Conservation (phyloP, 2,113 vertebrate genomes). For the Tupaia tana region DNA sequence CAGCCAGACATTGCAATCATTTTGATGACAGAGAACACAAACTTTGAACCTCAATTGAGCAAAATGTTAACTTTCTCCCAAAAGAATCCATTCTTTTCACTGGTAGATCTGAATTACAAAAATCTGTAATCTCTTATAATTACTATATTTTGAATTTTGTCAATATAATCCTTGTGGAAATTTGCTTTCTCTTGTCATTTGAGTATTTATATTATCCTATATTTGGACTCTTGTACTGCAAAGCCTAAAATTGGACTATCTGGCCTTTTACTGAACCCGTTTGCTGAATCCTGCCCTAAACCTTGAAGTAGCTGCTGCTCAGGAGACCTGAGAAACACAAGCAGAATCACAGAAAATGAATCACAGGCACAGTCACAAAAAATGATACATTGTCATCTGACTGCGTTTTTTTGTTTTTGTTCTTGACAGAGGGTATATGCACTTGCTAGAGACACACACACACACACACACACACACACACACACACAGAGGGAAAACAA, state of each 20-base stretch:
- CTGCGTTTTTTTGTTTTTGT: too few species aligned
- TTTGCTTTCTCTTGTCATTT: background rate
- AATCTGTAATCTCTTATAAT: background rate
- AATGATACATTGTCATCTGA: too few species aligned
- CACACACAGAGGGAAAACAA: too few species aligned
- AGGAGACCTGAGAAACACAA: background rate
- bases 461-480: too few species aligned
- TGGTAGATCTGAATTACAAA: background rate
- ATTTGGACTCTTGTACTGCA: background rate
- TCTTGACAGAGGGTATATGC: too few species aligned
- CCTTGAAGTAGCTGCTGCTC: background rate
- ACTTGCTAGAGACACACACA: too few species aligned
- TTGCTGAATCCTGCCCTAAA: background rate
- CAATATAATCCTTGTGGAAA: background rate
- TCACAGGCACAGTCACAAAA: background rate
- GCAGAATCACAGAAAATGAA: background rate
- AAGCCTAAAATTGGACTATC: background rate
- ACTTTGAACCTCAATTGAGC: background rate
- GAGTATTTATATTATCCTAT: background rate
- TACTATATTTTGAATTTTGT: background rate
- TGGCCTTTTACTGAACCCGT: background rate
- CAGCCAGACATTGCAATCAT: background rate
- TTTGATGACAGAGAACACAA: background rate
- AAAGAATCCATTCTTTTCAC: background rate
- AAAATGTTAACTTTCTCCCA: background rate